These are phyloP conservation scores for Daphoenositta chrysoptera DNA, from an alignment of 2,113 vertebrate species.

Conservation along the genomic window DNA sequence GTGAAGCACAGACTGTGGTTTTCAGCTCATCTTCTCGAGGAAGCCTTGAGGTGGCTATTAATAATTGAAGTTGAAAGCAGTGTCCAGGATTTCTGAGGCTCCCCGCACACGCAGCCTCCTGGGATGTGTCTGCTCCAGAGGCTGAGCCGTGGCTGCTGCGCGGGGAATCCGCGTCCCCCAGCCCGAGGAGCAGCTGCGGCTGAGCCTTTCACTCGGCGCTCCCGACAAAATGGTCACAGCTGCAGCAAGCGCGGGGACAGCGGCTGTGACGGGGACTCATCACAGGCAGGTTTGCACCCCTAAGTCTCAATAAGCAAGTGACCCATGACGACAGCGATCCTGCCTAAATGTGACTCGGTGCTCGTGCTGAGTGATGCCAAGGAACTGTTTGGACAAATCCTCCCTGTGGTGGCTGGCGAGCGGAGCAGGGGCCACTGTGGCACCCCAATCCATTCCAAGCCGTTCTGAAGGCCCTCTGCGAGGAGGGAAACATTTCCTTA, in stretches of 20 bases:
- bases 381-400: neutral
- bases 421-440: rapidly evolving
- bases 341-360: neutral
- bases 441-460: neutral
- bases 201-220: neutral
- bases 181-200: neutral
- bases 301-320: neutral
- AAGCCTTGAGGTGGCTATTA: constrained; percentile 18
- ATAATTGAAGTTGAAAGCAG: constrained; percentile 26
- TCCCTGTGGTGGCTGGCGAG: rapidly evolving
- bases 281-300: neutral
- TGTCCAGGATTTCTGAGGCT: constrained; percentile 21
- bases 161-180: neutral
- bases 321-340: rapidly evolving
- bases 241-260: rapidly evolving
- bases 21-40: neutral
- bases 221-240: neutral
- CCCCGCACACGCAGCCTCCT: neutral
- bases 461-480: rapidly evolving
- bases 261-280: neutral
- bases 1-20: neutral
- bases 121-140: neutral
- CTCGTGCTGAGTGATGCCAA: neutral
- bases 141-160: neutral
- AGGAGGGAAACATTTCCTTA: constrained; percentile 26